Evolutionary conservation across 2,113 vertebrate genomes (phyloP), one percentile per base, ranked within the genome.

Genomic region (Desmodus rotundus): DNA sequence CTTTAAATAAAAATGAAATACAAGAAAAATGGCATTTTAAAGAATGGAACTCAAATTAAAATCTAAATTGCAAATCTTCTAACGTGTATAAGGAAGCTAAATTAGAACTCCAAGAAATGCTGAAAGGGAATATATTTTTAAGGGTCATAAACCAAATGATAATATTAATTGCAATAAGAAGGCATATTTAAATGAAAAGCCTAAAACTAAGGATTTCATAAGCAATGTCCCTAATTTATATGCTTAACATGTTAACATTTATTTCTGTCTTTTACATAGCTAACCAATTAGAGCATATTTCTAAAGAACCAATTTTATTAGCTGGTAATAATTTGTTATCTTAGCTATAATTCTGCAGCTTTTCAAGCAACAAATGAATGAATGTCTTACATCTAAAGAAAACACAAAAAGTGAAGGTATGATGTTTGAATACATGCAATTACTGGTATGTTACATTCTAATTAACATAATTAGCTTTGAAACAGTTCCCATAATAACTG

Each of bases 401-500:
- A 98, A 97, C 70, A 97, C 91, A 97, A 98, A 96, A 96, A 94
- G 92, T 97, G 96, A 85, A 96, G 93, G 92, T 94, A 92, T 97
- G 86, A 97, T 98, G 89, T 96, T 98, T 98, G 98, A 98, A 98
- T 97, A 98, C 96, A 97, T 93, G 92, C 96, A 98, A 98, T 98
- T 98, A 98, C 61, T 96, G 88, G 45, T 93, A 97, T 77, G 97
- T 97, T 98, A 98, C 94, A 96, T 97, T 97, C 98, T 98, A 98
- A 98, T 98, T 96, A 98, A 92, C 96, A 98, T 98, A 98, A 98
- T 98, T 96, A 97, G 95, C 96, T 98, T 96, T 97, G 96, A 97
- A 98, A 98, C 86, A 97, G 94, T 97, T 98, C 97, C 98, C 61
- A 97, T 97, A 98, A 95, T 97, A 98, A 98, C 93, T 96, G 94